phyloP scores from a whole-genome alignment of 2,113 vertebrate genomes.

The Procapra przewalskii region DNA sequence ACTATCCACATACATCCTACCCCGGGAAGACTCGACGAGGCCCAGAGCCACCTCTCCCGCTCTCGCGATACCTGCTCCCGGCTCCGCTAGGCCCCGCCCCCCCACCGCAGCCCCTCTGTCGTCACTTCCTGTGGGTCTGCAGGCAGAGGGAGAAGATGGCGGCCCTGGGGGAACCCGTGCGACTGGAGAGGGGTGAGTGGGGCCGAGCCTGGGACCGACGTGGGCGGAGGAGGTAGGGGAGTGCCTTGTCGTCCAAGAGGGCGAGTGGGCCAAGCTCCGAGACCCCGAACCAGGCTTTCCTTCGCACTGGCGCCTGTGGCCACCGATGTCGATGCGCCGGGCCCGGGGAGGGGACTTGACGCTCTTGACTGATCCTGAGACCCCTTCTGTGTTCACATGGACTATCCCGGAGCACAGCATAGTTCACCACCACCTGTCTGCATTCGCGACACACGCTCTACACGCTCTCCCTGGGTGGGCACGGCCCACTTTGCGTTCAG shows the following conservation, averaged over 20 bases:
- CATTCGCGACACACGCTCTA: not conserved
- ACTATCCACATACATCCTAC: fast-evolving
- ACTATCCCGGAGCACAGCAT: not conserved
- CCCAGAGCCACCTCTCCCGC: fast-evolving
- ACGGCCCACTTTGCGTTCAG: not conserved
- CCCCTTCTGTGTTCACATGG: not conserved
- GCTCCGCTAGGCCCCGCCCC: not conserved
- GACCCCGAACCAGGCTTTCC: not conserved
- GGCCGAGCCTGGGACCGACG: not conserved
- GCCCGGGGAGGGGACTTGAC: not conserved
- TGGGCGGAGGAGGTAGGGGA: not conserved
- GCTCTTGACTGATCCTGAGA: not conserved
- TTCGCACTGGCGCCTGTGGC: not conserved
- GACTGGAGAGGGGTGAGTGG: slow-evolving; percentile 91
- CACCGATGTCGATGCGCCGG: not conserved
- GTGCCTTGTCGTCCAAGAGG: not conserved
- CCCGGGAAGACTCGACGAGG: fast-evolving
- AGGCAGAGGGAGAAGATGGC: slow-evolving; percentile 81
- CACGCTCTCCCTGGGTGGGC: not conserved
- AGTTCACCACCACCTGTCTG: not conserved
- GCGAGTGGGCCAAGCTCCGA: fast-evolving
- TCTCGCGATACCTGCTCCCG: slow-evolving; percentile 48
- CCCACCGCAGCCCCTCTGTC: not conserved
- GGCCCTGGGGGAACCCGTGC: slow-evolving; percentile 91
- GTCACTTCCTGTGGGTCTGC: slow-evolving; percentile 76